Base-by-base conservation (phyloP, 2,113 vertebrate species). In the Triplophysa tibetana region DNA sequence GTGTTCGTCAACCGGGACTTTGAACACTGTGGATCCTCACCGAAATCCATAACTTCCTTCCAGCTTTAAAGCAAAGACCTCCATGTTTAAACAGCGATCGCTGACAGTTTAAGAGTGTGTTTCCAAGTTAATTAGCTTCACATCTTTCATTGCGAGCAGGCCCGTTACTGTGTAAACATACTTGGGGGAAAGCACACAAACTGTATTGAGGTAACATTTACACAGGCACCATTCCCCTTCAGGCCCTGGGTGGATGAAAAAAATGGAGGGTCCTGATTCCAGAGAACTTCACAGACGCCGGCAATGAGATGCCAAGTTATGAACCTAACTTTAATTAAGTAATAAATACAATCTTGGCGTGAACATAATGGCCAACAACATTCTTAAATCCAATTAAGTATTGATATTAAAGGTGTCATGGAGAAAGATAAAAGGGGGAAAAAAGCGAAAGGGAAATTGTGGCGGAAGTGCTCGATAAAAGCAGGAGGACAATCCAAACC, bases 401-500 rank as follows among this genome's bases (percentile, higher is more conserved):
- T n/a, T 66, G n/a, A 54, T 43, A 73, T 24, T 17, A 58, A 80
- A 74, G 6, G 14, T 60, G 45, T 54, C 23, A 45, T 48, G 9
- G 41, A 26, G 64, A 19, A 1, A 29, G 77, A 75, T 66, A 29
- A 70, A 79, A 54, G 58, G 24, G 75, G n/a, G 21, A 61, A 63
- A 41, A 0, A 6, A 23, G 5, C 24, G 16, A 52, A 17, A 75
- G 21, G 24, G 64, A 63, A 73, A 76, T 24, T 3, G 23, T 19
- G 45, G 62, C 33, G 56, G 82, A 76, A 77, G 62, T 65, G 69
- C 24, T 78, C 64, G 23, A 66, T 78, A 60, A 48, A 65, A 45
- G 74, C 23, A 17, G 29, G 72, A 68, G 24, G 38, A 89, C 91
- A 87, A 90, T 91, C 90, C 86, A 86, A 72, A 84, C 89, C 85